Base-by-base conservation (phyloP, 2,113 vertebrate species). In the Anarrhichthys ocellatus region DNA sequence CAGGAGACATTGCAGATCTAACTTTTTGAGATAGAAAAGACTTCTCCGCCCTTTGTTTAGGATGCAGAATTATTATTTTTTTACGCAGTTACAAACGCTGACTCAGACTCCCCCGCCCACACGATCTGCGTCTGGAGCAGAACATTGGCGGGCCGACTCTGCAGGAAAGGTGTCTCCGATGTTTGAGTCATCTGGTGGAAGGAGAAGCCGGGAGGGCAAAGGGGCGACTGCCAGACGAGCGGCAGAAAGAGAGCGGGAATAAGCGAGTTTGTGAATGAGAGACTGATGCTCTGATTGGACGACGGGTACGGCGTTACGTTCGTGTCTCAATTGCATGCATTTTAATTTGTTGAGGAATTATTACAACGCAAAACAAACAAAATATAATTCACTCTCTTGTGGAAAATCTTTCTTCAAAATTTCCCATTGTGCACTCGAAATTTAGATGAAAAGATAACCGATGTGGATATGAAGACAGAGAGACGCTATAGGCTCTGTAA, bases 141-240 rank as follows among this genome's bases (percentile, higher is more conserved):
- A 62, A 61, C 70, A 42, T 64, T 50, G 8, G 27, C 7, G 5
- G 38, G 38, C 62, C 42, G 9, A 9, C 42, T 74, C 59, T 27
- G 77, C 73, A 22, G 74, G 52, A 73, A 76, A 46, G 50, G 50
- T 3, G 18, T 22, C 79, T 65, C 56, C 40, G 76, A 76, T 69
- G 17, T 66, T 81, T 81, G 78, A 86, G 86, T 88, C 86, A 84
- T 76, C 22, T 2, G 34, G 66, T 54, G 17, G 58, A 85, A 70
- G 29, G 69, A 77, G 20, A 76, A 9, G 74, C 56, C 9, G 32
- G 10, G 14, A 18, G 18, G 46, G 22, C 15, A 32, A 15, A 61
- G 5, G 70, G n/a, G 1, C 13, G 2, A 15, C 69, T 62, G 64
- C 3, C 6, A 68, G 27, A 64, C 46, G 27, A 34, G 68, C 40